Evolutionary conservation across 2,888 invertebrate species (phyloP).

Genomic region (Scaptomyza polygonia): DNA sequence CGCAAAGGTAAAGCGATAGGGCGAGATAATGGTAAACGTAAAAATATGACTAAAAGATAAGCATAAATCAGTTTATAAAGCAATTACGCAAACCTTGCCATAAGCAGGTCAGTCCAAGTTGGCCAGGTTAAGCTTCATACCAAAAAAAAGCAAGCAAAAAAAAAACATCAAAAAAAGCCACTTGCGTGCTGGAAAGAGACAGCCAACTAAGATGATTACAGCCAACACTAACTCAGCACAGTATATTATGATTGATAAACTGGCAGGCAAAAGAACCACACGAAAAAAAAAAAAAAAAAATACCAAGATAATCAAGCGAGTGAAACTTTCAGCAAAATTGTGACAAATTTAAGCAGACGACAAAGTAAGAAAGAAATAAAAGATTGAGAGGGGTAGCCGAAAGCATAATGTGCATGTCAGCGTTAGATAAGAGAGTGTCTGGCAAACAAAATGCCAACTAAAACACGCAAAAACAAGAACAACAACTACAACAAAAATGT

Average conservation of each 20-base stretch:
- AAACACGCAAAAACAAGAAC: slow-evolving; percentile 11
- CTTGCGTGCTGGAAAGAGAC: slow-evolving; percentile 5
- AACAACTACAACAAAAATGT: slow-evolving; percentile 14
- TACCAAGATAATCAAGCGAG: slow-evolving; percentile 2
- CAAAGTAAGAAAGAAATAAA: not conserved
- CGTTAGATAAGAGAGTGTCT: slow-evolving; percentile 57
- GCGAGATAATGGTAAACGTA: slow-evolving; percentile 68
- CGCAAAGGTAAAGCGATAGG: slow-evolving; percentile 7
- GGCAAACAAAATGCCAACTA: slow-evolving; percentile 35
- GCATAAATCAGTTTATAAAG: slow-evolving; percentile 74
- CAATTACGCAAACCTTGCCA: slow-evolving; percentile 59
- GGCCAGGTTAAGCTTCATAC: slow-evolving; percentile 12
- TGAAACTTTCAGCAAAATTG: slow-evolving; percentile 55
- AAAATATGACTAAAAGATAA: slow-evolving; percentile 73
- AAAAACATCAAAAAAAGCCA: not conserved
- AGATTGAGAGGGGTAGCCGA: slow-evolving; percentile 1
- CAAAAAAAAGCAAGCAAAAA: slow-evolving; percentile 3
- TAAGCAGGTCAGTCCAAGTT: slow-evolving; percentile 21
- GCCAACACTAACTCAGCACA: slow-evolving; percentile 59
- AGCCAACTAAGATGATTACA: slow-evolving; percentile 33
- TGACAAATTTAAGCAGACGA: slow-evolving; percentile 64
- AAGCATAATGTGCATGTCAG: slow-evolving; percentile 66
- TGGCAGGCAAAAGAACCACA: slow-evolving; percentile 20
- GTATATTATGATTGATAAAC: slow-evolving; percentile 75
- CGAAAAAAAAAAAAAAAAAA: too few species aligned